Base-by-base conservation (phyloP, 2,797 vertebrate species). In the Phalloptychus januarius region DNA sequence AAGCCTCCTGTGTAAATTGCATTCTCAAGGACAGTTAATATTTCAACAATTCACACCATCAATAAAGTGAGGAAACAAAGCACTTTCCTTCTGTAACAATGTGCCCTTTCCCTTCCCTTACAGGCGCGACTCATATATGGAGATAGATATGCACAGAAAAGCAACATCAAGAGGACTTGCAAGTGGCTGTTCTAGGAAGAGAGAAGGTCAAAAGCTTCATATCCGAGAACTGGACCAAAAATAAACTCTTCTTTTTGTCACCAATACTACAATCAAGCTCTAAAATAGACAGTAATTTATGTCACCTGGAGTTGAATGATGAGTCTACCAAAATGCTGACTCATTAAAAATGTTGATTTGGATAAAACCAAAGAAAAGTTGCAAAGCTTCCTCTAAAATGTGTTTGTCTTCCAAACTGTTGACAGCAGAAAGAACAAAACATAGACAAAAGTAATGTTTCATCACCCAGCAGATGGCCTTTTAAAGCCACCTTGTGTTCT, bases 71-170 rank as follows among this genome's bases (percentile, higher is more conserved):
- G 80, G 87, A 89, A 91, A 87, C 85, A 80, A 80, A 79, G 79
- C n/a, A 31, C 92, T 81, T 89, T 91, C 91, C 90, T 90, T 31
- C 52, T 77, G 80, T 82, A 88, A 89, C 88, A 92, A 93, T 88
- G 88, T 74, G 38, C 77, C 79, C 72, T 74, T 40, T 28, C 65
- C 40, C n/a, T 18, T 46, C 3, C 16, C 38, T 79, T 81, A 42
- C 87, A 83, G 69, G 46, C 78, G 50, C 72, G 2, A 79, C 81
- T 67, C 48, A 28, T 77, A 88, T 88, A 90, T 85, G 86, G 88
- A 88, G 84, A 88, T 71, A 89, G 86, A 87, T 81, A 89, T 85
- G 76, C 54, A 3, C 69, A 31, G 16, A 20, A 31, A 72, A 52
- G 79, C 78, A 81, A 78, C 25, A 81, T 75, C 78, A 71, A 75